These are phyloP conservation scores for Jordanella pulchra DNA, from an alignment of 2,797 vertebrate species.

Conservation along the genomic window DNA sequence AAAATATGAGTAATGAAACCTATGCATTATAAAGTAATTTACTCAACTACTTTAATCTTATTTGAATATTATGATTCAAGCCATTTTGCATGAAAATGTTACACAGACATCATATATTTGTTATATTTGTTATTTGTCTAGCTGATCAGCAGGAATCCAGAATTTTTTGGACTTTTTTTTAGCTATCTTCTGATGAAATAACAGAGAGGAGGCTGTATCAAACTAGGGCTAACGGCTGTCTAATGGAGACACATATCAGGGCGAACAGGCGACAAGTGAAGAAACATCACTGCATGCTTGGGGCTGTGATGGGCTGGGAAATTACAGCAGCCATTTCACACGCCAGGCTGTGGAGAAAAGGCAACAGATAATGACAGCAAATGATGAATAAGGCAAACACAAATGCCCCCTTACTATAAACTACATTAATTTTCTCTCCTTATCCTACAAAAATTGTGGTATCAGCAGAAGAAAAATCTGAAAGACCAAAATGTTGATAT, in stretches of 20 bases:
- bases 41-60: not conserved
- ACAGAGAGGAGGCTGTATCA: slow-evolving; percentile 16
- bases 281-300: slow-evolving; percentile 48
- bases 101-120: not conserved
- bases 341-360: slow-evolving; percentile 37
- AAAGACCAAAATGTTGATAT: slow-evolving; percentile 18
- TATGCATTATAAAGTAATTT: not conserved
- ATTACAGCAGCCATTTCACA: slow-evolving; percentile 48
- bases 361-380: slow-evolving; percentile 21
- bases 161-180: not conserved
- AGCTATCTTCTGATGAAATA: not conserved
- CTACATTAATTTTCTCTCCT: not conserved
- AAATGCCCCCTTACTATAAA: not conserved
- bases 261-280: slow-evolving; percentile 41
- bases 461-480: slow-evolving; percentile 9
- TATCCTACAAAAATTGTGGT: not conserved
- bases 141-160: not conserved
- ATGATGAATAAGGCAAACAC: slow-evolving; percentile 24
- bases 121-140: not conserved
- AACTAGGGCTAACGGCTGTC: slow-evolving; percentile 26
- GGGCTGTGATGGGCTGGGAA: slow-evolving; percentile 45
- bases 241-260: slow-evolving; percentile 45
- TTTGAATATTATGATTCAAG: not conserved
- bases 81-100: not conserved
- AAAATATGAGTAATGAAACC: slow-evolving; percentile 17